Percentiles rank a stretch among this genome's conserved stretches.
phyloP scores from a whole-genome alignment of 64 coral and sea anemone genomes.

The Dendrophyllia cribrosa region DNA sequence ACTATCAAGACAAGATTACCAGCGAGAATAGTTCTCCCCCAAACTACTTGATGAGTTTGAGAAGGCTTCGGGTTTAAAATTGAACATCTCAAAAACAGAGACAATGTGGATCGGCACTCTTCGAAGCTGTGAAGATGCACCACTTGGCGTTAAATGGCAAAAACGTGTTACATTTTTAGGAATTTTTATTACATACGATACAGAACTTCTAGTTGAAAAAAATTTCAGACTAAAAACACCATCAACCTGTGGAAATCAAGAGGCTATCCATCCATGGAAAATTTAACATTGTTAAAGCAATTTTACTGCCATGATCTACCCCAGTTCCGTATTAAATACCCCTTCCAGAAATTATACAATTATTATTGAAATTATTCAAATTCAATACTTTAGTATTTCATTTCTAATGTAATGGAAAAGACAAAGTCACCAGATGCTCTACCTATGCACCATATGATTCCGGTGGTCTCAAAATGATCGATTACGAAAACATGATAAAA shows the following conservation, averaged over 20 bases:
- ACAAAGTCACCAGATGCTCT: not conserved
- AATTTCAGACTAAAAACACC: conserved; percentile 33
- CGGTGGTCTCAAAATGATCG: no score
- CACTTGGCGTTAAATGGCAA: no score
- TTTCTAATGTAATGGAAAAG: not conserved
- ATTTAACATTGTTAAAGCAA: not conserved
- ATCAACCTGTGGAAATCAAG: not conserved
- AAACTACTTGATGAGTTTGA: no score
- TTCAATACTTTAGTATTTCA: not conserved
- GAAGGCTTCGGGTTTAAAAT: no score
- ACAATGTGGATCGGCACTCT: conserved; percentile 19
- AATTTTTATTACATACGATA: not conserved
- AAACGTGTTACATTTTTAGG: not conserved
- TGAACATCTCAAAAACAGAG: conserved; percentile 11
- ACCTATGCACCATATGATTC: not conserved
- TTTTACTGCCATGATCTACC: no score
- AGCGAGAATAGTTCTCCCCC: no score
- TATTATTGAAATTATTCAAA: not conserved
- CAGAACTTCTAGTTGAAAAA: conserved; percentile 43
- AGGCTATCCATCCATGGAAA: not conserved
- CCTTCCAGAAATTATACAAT: not conserved
- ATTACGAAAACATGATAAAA: no score
- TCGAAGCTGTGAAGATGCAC: not conserved
- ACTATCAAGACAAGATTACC: no score
- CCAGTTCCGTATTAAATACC: no score